Percentiles rank a stretch among this genome's conserved stretches.
phyloP scores from a whole-genome alignment of 1,140 invertebrate genomes.

The Eupristina koningsbergeri region DNA sequence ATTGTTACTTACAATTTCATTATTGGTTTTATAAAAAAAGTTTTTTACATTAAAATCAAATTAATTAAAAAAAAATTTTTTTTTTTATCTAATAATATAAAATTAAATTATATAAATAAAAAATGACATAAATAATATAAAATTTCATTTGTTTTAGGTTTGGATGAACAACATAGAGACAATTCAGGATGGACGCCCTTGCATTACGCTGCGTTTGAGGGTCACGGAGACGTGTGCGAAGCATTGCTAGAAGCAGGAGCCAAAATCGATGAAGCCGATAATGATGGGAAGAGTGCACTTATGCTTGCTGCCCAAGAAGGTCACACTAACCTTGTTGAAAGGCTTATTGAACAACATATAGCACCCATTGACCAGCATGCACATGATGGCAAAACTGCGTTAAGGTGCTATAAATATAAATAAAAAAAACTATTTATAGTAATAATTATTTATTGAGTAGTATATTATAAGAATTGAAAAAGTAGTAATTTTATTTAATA shows the following conservation, averaged over 20 bases:
- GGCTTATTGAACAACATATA: conserved; percentile 81
- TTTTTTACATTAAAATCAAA: no score
- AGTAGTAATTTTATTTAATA: no score
- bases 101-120: no score
- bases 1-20: no score
- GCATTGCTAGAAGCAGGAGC: conserved; percentile 92
- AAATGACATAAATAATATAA: not conserved
- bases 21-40: no score
- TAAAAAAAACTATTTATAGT: not conserved
- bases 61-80: no score
- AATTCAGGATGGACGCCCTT: conserved; percentile 95
- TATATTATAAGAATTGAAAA: conserved; percentile 19
- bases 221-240: conserved; percentile 90
- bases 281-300: conserved; percentile 93
- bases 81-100: no score
- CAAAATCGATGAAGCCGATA: conserved; percentile 91
- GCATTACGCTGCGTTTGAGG: conserved; percentile 94
- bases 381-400: conserved; percentile 94
- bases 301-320: conserved; percentile 93
- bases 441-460: conserved; percentile 7
- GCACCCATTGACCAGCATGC: conserved; percentile 91
- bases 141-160: conserved; percentile 70
- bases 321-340: conserved; percentile 81
- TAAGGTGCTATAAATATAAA: conserved; percentile 76
- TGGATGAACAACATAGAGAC: conserved; percentile 92